phyloP scores from a whole-genome alignment of 2,888 invertebrate species.

The Orthonevra nobilis region DNA sequence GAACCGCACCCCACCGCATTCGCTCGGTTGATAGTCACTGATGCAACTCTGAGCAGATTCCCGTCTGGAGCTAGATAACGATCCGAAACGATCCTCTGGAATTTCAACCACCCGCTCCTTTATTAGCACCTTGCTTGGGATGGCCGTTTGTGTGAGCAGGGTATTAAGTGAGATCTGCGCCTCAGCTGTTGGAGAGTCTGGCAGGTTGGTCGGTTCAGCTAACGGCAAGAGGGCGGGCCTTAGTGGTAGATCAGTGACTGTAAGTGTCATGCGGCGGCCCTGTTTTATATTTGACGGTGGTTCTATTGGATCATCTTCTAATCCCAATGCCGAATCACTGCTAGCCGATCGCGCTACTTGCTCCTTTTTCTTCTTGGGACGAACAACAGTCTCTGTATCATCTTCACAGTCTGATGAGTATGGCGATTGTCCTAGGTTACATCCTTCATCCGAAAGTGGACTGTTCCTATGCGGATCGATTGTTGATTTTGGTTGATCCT shows the following conservation, averaged over 20 bases:
- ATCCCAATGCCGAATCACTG: constrained; percentile 79
- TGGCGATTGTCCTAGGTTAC: constrained; percentile 76
- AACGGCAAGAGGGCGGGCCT: constrained; percentile 78
- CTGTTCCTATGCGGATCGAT: constrained; percentile 72
- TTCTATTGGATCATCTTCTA: constrained; percentile 76
- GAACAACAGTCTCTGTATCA: constrained; percentile 60
- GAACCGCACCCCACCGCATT: constrained; percentile 82
- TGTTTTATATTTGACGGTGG: constrained; percentile 64
- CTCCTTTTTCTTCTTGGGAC: constrained; percentile 72
- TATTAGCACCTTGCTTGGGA: constrained; percentile 81
- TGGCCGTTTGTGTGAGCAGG: constrained; percentile 70
- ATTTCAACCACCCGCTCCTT: constrained; percentile 82
- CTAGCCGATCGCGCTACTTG: constrained; percentile 79
- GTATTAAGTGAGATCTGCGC: constrained; percentile 50
- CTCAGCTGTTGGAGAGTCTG: constrained; percentile 75
- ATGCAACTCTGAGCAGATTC: constrained; percentile 80
- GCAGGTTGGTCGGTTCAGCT: constrained; percentile 78
- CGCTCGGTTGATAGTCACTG: constrained; percentile 80
- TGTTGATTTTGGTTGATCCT: constrained; percentile 27
- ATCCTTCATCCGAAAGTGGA: constrained; percentile 78
- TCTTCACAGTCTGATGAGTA: constrained; percentile 75
- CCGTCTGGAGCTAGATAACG: constrained; percentile 78
- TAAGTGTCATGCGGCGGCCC: constrained; percentile 78
- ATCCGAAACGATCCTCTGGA: constrained; percentile 80
- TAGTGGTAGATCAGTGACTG: constrained; percentile 79